These are phyloP conservation scores for Champsocephalus gunnari DNA, from an alignment of 2,797 vertebrate species.

Conservation along the genomic window DNA sequence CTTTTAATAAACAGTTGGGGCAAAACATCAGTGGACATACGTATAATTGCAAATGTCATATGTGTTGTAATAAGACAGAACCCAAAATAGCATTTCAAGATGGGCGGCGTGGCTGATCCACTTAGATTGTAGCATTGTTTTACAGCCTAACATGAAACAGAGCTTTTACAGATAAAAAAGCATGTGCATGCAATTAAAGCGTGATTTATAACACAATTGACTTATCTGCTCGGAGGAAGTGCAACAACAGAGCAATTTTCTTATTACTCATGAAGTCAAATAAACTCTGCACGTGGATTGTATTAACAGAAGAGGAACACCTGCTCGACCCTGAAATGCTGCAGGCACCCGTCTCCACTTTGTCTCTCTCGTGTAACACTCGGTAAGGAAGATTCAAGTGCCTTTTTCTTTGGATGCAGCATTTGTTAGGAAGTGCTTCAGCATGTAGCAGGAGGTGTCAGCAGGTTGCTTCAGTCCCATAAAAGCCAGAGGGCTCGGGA, in stretches of 20 bases:
- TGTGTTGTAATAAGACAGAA: conserved; percentile 64
- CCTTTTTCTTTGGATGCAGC: neutral
- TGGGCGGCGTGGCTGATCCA: conserved; percentile 28
- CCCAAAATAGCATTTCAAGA: conserved; percentile 61
- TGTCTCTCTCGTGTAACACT: conserved; percentile 31
- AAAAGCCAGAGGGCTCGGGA: conserved; percentile 58
- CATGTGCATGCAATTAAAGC: conserved; percentile 64
- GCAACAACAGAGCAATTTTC: conserved; percentile 60
- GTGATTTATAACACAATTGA: conserved; percentile 51
- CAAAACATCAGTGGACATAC: conserved; percentile 60
- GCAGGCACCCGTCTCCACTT: conserved; percentile 19
- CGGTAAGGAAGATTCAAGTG: conserved; percentile 8
- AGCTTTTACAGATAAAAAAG: conserved; percentile 28
- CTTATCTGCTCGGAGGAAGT: conserved; percentile 49
- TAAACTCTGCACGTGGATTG: conserved; percentile 59
- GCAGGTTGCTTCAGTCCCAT: conserved; percentile 62
- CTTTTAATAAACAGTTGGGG: conserved; percentile 71
- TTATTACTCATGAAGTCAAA: conserved; percentile 64
- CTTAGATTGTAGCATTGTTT: conserved; percentile 27
- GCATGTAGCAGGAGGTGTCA: conserved; percentile 60
- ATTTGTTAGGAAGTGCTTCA: conserved; percentile 37
- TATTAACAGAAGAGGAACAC: conserved; percentile 66
- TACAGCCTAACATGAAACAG: conserved; percentile 28
- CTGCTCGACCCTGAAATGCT: conserved; percentile 65
- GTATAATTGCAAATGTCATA: conserved; percentile 74